Conservation (phyloP, 2,888 invertebrate genomes). For the Seira musarum region DNA sequence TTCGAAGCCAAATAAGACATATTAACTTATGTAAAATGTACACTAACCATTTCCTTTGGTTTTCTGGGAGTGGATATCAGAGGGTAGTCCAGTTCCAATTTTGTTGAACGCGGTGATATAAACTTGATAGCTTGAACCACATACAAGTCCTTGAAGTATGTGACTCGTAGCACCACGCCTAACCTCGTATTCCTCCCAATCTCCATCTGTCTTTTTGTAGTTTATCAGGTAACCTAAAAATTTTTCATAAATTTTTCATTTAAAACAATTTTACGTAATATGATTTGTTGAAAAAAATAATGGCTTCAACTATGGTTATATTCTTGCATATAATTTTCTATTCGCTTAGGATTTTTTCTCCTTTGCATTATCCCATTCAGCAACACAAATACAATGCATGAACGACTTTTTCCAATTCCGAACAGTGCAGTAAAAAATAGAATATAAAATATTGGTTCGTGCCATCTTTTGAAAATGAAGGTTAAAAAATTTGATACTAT, state of each 20-base stretch:
- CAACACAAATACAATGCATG: too few relatives aligned
- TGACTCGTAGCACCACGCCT: constrained; percentile 86
- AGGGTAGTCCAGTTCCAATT: constrained; percentile 90
- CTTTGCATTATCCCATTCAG: too few relatives aligned
- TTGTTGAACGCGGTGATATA: constrained; percentile 93
- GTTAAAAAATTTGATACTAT: constrained; percentile 8
- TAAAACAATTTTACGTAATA: too few relatives aligned
- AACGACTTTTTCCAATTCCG: too few relatives aligned
- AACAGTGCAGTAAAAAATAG: too few relatives aligned
- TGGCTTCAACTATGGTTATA: too few relatives aligned
- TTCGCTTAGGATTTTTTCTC: too few relatives aligned
- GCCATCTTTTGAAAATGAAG: constrained; percentile 5
- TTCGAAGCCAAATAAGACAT: too few relatives aligned
- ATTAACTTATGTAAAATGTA: constrained; percentile 10
- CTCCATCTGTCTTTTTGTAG: constrained; percentile 90
- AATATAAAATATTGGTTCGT: too few relatives aligned
- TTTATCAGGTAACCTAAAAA: constrained; percentile 91
- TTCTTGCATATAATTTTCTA: too few relatives aligned
- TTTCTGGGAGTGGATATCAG: constrained; percentile 88
- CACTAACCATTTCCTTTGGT: constrained; percentile 83
- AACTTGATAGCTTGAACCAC: constrained; percentile 89
- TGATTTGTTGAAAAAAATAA: too few relatives aligned
- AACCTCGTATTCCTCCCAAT: constrained; percentile 92
- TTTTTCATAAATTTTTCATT: too few relatives aligned
- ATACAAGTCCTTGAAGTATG: constrained; percentile 86